Evolutionary conservation across 1,140 invertebrate genomes (phyloP), one percentile per base, ranked within the genome.

Genomic region (Solenopsis invicta): DNA sequence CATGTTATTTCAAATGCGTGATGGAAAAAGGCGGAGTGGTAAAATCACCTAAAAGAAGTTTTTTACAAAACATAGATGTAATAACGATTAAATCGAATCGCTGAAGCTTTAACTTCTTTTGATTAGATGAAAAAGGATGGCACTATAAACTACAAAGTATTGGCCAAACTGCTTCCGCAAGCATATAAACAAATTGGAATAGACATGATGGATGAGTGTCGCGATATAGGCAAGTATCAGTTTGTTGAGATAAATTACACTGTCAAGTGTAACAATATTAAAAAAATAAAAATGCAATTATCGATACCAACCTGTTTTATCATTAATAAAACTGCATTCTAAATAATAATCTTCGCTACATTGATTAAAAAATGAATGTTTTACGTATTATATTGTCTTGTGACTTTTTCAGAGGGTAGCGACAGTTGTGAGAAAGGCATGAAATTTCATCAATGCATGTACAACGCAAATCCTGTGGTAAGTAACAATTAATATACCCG

Each of bases 1-100:
- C 93, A 67, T 95, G 95, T 71, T 95, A 95, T 71, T 90, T 95
- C 5, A 95, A 94, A 82, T 95, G 95, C 87, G 41, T 93, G 0
- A 86, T 95, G 64, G 88, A 89, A 41, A 93, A 95, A 67, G 89
- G 88, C 6, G 76, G 84, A 48, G 52, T 92, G 82, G 89, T 91
- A 87, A 92, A 9, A 29, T 10, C 5, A n/a, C 8, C 45, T 50
- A 41, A 41, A 41, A 41, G 41, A 41, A 6, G 8, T 34, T 56
- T 67, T 24, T 45, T 67, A 34, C 8, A 71, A 82, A 12, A 71
- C 5, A 10, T 50, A 59, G 1, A 69, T 0, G 37, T 34, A 69
- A 64, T 71, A 59, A 34, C 0, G 71, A 84, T 56, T 87, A 34
- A 69, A 48, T 69, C 29, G 16, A 64, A 48, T 87, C 12, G 9